Base-by-base conservation (phyloP, 2,797 vertebrate genomes). In the Pachyuromys duprasi region DNA sequence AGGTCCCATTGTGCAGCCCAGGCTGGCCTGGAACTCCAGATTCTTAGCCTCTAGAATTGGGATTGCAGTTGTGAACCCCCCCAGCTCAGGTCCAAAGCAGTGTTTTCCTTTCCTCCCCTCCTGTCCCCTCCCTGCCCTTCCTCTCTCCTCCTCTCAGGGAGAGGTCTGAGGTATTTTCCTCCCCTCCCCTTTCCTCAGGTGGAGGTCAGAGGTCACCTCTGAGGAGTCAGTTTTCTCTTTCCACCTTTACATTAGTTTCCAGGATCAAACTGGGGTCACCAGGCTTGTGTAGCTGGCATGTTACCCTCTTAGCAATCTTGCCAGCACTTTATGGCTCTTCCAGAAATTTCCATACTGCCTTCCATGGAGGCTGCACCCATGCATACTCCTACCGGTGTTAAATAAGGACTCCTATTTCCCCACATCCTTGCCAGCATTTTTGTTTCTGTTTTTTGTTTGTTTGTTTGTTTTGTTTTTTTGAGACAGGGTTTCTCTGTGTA, bases 101-200 rank as follows among this genome's bases (percentile, higher is more conserved):
- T 45, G 28, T 28, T 72, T 26, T 14, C 28, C 49, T 55, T 8
- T 15, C 4, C 15, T 63, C 8, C 57, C 14, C 0, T 15, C 3
- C 20, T 15, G 12, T 12, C 18, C 1, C 14, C 0, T 0, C 53
- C 20, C 3, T 7, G 2, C n/a, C 7, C 12, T n/a, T n/a, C 53
- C 20, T n/a, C 4, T 14, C 33, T 18, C 31, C 49, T 13, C 11
- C 39, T 2, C 13, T 39, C 24, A 49, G 49, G 49, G 49, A 9
- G 45, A 49, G 45, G 49, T 49, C 49, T 49, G 9, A 49, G 49
- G 49, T 49, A 49, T 49, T 49, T 49, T 49, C 49, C 3, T 42
- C 39, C 22, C 39, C n/a, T 70, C 22, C 8, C 62, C 7, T 63
- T 4, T 8, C n/a, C 17, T n/a, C 78, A 26, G 3, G 36, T 63